Percentiles rank a stretch among this genome's conserved stretches.
Conservation (phyloP, 2,113 vertebrate genomes). For the Equus przewalskii region DNA sequence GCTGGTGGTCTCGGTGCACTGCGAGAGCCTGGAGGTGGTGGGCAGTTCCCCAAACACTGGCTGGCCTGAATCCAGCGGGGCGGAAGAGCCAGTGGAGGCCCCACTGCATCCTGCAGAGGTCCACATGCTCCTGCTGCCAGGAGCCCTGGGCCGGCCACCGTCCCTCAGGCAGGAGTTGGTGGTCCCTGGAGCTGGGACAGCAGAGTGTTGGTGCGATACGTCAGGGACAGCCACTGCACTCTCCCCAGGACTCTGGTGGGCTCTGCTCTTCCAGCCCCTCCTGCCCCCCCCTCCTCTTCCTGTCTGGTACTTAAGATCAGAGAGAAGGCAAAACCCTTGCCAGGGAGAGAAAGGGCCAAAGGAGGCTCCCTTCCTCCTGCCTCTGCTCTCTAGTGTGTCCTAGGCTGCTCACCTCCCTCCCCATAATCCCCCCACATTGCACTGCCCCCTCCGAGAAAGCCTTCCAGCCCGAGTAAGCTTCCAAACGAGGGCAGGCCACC, state of each 20-base stretch:
- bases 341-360: background rate
- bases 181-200: background rate
- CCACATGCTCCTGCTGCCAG: slow-evolving; percentile 91
- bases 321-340: background rate
- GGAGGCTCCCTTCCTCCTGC: background rate
- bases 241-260: background rate
- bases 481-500: background rate
- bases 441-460: background rate
- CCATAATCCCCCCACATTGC: background rate
- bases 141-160: background rate
- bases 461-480: background rate
- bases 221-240: background rate
- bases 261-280: background rate
- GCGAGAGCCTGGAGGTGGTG: slow-evolving; percentile 80
- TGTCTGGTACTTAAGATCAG: background rate
- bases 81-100: slow-evolving; percentile 94
- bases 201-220: background rate
- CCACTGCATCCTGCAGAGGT: slow-evolving; percentile 92
- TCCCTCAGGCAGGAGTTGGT: background rate
- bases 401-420: background rate
- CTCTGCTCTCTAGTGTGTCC: background rate
- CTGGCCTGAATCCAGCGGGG: slow-evolving; percentile 91
- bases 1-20: background rate
- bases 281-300: background rate
- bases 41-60: slow-evolving; percentile 90